A percentile compares a stretch with the other conserved stretches of the same genome.
These are phyloP conservation scores for Cistogaster globosa DNA, from an alignment of 2,888 invertebrate species.

Conservation along the genomic window DNA sequence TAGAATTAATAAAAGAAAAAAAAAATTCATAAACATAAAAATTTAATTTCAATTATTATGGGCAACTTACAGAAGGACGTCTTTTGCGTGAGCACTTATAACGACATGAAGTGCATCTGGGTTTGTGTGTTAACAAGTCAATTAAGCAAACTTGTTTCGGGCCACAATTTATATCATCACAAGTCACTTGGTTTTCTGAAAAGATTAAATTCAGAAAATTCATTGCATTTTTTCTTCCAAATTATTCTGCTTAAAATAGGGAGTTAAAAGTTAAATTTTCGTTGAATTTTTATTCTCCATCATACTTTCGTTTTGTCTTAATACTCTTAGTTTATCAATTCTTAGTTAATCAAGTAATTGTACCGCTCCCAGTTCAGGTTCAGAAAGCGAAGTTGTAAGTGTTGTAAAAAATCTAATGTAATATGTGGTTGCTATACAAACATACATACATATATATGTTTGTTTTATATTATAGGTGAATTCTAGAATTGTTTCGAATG, in stretches of 20 bases:
- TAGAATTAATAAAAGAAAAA: background rate
- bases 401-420: too few species aligned
- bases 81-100: conserved; percentile 85
- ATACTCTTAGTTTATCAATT: too few species aligned
- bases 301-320: too few species aligned
- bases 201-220: conserved; percentile 69
- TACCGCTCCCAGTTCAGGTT: too few species aligned
- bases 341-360: too few species aligned
- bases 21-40: conserved; percentile 5
- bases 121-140: conserved; percentile 86
- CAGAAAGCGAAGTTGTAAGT: too few species aligned
- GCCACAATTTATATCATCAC: conserved; percentile 87
- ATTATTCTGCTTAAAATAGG: background rate
- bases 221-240: background rate
- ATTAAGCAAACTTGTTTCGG: conserved; percentile 88
- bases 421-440: too few species aligned
- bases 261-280: background rate
- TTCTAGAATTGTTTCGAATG: too few species aligned
- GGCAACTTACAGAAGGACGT: conserved; percentile 76
- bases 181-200: conserved; percentile 86
- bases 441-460: too few species aligned
- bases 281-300: too few species aligned
- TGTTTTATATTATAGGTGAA: too few species aligned
- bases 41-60: background rate
- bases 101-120: conserved; percentile 89